Base-by-base conservation (phyloP, 92 coral and sea anemone genomes). In the Paragorgia papillata region DNA sequence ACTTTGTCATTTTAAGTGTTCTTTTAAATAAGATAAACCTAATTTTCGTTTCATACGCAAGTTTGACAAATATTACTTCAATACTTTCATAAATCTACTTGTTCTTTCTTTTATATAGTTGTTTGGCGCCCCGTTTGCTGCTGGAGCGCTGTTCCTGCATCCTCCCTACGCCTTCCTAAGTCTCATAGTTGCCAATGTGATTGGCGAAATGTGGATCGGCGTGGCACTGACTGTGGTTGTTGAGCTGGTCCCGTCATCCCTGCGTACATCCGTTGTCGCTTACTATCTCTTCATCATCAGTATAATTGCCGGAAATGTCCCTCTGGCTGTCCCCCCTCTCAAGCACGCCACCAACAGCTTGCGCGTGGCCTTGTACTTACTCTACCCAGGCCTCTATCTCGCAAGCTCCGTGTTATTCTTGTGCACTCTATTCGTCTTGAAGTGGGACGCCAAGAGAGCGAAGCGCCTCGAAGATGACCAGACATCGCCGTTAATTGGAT, bases 131-230 rank as follows among this genome's bases (percentile, higher is more conserved):
- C 97, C 98, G 0, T 91, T 94, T 30, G 97, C 98, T 1, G 98
- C 98, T 2, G 98, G 98, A 7, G 97, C 98, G 17, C 79, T 93
- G 20, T 93, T 93, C 67, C 88, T 93, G 22, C 58, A 84, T 24
- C 96, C 97, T 17, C 97, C 97, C 0, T 84, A 87, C 83, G 92
- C 97, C 2, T 93, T 93, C 50, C 85, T 93, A 68, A 93, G 97
- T 70, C 79, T 93, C 19, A 88, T 93, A 35, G 93, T 89, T 6
- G 89, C 93, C 57, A 93, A 91, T 83, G 57, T 93, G 62, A 93
- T 90, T 35, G 97, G 97, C 24, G 97, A 93, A 69, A 93, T 93
- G 97, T 93, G 97, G 97, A 96, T 93, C 1, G 97, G 97, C 20
- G 97, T 93, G 3, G 91, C 98, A 2, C 80, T 94, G 21, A 93